Percentiles rank a stretch among this genome's conserved stretches.
phyloP scores from a whole-genome alignment of 1,140 invertebrate species.

The Babylonia areolata region DNA sequence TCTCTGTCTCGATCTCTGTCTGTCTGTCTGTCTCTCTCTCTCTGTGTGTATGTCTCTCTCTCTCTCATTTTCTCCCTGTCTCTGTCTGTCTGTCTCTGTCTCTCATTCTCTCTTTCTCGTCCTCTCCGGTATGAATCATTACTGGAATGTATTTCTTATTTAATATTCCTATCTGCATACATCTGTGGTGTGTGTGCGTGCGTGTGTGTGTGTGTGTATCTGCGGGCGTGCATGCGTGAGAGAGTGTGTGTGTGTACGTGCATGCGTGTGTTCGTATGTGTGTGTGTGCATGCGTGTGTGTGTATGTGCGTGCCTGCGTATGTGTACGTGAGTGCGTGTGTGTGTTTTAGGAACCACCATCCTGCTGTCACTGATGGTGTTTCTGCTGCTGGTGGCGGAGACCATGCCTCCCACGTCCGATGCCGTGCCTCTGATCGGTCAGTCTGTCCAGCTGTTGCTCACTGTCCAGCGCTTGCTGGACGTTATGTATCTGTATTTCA shows the following conservation, averaged over 20 bases:
- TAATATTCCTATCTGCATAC: neutral
- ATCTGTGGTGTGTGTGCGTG: constrained; percentile 6
- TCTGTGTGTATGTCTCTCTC: no score
- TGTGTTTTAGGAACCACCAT: constrained; percentile 87
- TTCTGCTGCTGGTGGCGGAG: constrained; percentile 79
- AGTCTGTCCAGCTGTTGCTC: neutral
- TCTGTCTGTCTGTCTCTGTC: no score
- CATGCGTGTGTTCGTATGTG: constrained; percentile 16
- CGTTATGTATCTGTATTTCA: no score
- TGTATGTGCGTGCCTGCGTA: neutral
- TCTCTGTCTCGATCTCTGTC: no score
- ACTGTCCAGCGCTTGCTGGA: no score
- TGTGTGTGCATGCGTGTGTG: constrained; percentile 15
- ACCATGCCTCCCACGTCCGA: constrained; percentile 98
- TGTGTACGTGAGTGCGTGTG: neutral
- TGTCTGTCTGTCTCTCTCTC: no score
- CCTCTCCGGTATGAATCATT: no score
- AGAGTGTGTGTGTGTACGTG: constrained; percentile 32
- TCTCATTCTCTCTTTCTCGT: no score
- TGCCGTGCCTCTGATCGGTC: constrained; percentile 98
- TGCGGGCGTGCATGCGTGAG: neutral
- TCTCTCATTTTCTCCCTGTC: no score
- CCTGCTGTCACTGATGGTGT: constrained; percentile 74
- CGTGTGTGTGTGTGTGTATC: constrained; percentile 20
- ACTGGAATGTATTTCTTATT: neutral